These are phyloP conservation scores for Lypha dubia DNA, from an alignment of 2,888 invertebrate species.

Conservation along the genomic window DNA sequence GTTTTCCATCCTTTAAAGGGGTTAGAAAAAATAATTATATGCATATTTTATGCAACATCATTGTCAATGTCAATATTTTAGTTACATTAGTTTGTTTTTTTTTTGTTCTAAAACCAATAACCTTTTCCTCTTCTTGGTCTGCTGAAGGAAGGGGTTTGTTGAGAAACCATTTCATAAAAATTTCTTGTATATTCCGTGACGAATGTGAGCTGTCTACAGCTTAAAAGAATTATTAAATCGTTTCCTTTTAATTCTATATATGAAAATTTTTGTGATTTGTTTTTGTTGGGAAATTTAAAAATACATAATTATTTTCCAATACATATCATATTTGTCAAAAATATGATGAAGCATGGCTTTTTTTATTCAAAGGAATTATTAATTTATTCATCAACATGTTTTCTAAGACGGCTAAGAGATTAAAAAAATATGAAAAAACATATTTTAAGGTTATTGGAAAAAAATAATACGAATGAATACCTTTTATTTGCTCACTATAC, in stretches of 20 bases:
- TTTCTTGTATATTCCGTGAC: slow-evolving; percentile 44
- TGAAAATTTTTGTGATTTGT: neutral
- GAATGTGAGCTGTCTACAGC: slow-evolving; percentile 48
- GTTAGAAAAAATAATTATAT: slow-evolving; percentile 38
- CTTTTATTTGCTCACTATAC: neutral
- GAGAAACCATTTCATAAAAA: neutral
- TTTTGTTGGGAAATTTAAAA: neutral
- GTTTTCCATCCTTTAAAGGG: slow-evolving; percentile 23
- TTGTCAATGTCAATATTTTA: slow-evolving; percentile 32
- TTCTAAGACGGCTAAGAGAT: neutral
- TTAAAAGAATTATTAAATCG: slow-evolving; percentile 21
- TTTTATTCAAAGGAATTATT: neutral
- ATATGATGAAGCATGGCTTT: neutral
- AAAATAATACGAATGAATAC: neutral
- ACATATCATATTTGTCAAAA: slow-evolving; percentile 11
- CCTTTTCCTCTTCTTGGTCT: neutral
- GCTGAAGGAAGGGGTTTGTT: neutral
- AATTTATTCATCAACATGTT: slow-evolving; percentile 53
- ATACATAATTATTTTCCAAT: slow-evolving; percentile 40
- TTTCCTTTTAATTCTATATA: neutral
- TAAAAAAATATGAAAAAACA: neutral
- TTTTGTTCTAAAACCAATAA: slow-evolving; percentile 11
- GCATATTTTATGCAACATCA: slow-evolving; percentile 64
- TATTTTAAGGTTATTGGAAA: slow-evolving; percentile 28
- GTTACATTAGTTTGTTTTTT: neutral